A percentile compares a stretch with the other conserved stretches of the same genome.
These are phyloP conservation scores for Bombyx huttoni DNA, from an alignment of 2,888 invertebrate species.

Conservation along the genomic window DNA sequence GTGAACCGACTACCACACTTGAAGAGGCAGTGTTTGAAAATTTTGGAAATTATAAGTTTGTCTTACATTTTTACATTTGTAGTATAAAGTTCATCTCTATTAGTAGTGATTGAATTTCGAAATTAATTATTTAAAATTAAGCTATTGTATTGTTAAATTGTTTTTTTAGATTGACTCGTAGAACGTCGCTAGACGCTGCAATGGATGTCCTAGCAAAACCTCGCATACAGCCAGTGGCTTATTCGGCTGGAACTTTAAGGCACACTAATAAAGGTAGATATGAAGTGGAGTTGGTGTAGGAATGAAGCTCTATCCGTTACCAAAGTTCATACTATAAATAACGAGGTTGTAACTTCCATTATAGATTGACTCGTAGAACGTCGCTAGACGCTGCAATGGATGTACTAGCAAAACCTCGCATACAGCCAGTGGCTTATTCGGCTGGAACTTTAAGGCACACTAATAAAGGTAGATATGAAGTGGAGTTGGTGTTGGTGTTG, in stretches of 20 bases:
- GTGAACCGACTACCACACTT: conserved; percentile 22
- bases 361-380: conserved; percentile 42
- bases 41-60: conserved; percentile 24
- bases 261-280: conserved; percentile 29
- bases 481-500: too few species aligned
- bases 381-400: conserved; percentile 50
- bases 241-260: conserved; percentile 58
- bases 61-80: background rate
- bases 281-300: too few species aligned
- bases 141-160: background rate
- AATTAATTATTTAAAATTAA: background rate
- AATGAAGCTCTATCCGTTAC: too few species aligned
- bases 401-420: conserved; percentile 34
- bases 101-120: too few species aligned
- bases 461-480: conserved; percentile 26
- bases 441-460: conserved; percentile 48
- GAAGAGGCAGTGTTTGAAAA: conserved; percentile 22
- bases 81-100: background rate
- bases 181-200: conserved; percentile 49
- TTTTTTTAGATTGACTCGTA: conserved; percentile 35
- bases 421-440: conserved; percentile 41
- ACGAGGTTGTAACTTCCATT: too few species aligned
- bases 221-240: conserved; percentile 32
- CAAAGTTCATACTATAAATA: too few species aligned
- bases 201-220: conserved; percentile 42